phyloP scores from a whole-genome alignment of 2,113 vertebrate species.

The Pterophyllum scalare region DNA sequence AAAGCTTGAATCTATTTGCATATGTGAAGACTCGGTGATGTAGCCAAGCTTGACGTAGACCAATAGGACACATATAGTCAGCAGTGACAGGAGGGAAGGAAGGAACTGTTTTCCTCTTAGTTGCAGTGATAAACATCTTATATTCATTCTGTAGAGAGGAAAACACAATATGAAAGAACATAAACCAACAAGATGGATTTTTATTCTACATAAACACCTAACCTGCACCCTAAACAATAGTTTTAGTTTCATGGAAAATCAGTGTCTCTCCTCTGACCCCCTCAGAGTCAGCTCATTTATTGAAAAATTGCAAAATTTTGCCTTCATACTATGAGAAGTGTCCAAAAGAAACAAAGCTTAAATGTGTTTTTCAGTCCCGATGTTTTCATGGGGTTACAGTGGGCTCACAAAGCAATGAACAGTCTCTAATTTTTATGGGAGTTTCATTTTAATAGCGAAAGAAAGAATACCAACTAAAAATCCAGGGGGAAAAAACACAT shows the following conservation, averaged over 20 bases:
- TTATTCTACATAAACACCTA: not conserved
- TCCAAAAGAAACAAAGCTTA: not conserved
- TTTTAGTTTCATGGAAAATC: not conserved
- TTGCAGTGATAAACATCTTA: slow-evolving; percentile 41
- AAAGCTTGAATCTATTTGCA: slow-evolving; percentile 54
- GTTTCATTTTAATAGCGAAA: no score
- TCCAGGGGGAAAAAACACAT: no score
- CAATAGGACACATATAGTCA: slow-evolving; percentile 43
- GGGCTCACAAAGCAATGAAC: no score
- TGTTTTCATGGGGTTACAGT: no score
- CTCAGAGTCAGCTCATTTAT: not conserved
- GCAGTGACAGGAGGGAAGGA: slow-evolving; percentile 39
- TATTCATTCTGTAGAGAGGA: slow-evolving; percentile 85
- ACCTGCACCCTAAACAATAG: no score
- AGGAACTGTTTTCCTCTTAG: slow-evolving; percentile 59
- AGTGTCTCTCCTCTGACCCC: not conserved
- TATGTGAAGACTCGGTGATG: slow-evolving; percentile 72
- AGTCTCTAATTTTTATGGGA: no score
- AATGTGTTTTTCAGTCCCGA: no score
- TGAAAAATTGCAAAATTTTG: not conserved
- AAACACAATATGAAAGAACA: not conserved
- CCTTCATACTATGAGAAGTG: not conserved
- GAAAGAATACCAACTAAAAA: no score
- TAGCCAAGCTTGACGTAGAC: slow-evolving; percentile 41
- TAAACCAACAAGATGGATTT: not conserved